Conservation (phyloP, 2,888 invertebrate species). For the Thyatira batis region DNA sequence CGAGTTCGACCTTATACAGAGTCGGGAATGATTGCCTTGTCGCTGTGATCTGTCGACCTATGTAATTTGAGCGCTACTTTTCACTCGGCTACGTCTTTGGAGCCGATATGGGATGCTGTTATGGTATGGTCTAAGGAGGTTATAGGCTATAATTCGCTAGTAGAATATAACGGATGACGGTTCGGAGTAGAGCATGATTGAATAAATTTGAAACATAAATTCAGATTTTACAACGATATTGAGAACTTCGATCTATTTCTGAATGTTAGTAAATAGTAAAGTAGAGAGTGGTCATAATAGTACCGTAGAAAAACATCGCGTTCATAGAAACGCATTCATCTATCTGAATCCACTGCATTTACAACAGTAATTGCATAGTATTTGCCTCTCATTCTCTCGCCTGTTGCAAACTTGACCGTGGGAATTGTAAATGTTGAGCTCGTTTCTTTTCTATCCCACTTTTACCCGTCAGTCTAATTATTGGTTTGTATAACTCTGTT, state of each 20-base stretch:
- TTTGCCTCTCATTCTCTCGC: conserved; percentile 33
- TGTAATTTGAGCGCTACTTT: not conserved
- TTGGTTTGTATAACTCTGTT: conserved; percentile 12
- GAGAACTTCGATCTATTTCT: conserved; percentile 19
- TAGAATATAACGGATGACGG: too few species aligned
- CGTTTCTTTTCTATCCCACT: conserved; percentile 51
- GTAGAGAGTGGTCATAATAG: conserved; percentile 15
- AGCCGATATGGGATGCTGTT: too few species aligned
- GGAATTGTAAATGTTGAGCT: conserved; percentile 47
- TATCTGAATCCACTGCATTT: conserved; percentile 14
- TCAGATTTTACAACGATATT: too few species aligned
- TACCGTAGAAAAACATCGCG: not conserved
- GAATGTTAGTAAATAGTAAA: conserved; percentile 9
- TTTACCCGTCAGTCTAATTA: conserved; percentile 47
- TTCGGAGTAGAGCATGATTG: too few species aligned
- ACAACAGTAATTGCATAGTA: conserved; percentile 4
- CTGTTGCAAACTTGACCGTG: conserved; percentile 61
- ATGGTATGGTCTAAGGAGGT: too few species aligned
- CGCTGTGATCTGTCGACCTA: conserved; percentile 9
- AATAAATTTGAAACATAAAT: too few species aligned
- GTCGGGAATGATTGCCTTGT: conserved; percentile 12
- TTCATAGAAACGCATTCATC: conserved; percentile 5
- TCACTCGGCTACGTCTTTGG: conserved; percentile 11
- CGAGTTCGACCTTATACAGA: conserved; percentile 46
- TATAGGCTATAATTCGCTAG: too few species aligned